phyloP scores from a whole-genome alignment of 2,797 vertebrate genomes.

The Choloepus didactylus region DNA sequence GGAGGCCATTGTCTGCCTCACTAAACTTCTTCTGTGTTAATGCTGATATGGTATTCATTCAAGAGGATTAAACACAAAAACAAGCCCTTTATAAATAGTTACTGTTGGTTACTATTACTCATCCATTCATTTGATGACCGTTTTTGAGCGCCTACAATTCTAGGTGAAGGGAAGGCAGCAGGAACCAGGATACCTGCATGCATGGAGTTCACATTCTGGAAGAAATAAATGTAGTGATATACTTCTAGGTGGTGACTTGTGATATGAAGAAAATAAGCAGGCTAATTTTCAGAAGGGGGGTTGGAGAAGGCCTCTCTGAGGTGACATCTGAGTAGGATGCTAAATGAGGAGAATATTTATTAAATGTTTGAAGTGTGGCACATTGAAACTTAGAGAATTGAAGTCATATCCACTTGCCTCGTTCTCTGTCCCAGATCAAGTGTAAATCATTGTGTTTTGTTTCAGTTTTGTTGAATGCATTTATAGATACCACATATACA shows the following conservation, averaged over 20 bases:
- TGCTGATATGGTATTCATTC: background rate
- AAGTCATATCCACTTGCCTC: background rate
- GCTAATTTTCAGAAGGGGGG: background rate
- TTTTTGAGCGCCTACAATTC: background rate
- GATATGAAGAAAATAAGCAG: background rate
- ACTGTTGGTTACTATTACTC: background rate
- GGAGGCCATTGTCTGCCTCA: background rate
- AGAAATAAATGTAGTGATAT: background rate
- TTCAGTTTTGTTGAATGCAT: background rate
- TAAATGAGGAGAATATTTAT: background rate
- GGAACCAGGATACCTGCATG: background rate
- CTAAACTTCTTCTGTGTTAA: background rate
- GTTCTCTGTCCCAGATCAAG: background rate
- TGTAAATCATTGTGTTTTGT: background rate
- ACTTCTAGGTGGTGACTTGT: background rate
- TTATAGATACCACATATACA: background rate
- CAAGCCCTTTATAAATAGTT: slow-evolving; percentile 11
- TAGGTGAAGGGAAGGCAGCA: background rate
- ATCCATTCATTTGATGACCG: background rate
- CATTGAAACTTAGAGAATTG: background rate
- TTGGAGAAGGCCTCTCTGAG: background rate
- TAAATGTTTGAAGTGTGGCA: background rate
- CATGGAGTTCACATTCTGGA: background rate
- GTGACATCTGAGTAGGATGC: background rate
- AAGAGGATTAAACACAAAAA: slow-evolving; percentile 51